Percentiles rank a stretch among this genome's conserved stretches.
Evolutionary conservation across 30 jellyfish, hydroid and myxozoan genomes (phyloP).

Genomic region (Hydractinia echinata): DNA sequence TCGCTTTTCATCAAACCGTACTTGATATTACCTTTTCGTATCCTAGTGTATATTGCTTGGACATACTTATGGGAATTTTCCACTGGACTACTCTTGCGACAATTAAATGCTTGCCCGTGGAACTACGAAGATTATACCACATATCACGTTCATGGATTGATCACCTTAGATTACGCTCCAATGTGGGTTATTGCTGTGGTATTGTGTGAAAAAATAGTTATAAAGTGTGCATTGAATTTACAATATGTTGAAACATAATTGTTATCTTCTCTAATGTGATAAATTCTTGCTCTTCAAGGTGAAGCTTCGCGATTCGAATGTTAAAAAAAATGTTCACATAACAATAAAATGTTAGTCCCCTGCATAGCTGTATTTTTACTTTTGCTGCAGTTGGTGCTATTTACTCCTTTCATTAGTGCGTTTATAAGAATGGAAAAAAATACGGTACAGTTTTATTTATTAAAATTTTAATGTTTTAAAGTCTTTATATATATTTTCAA

Average conservation of each 20-base stretch:
- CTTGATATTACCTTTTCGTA: conserved; percentile 46
- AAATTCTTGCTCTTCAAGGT: too few relatives aligned
- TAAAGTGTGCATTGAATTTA: conserved; percentile 59
- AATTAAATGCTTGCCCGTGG: conserved; percentile 94
- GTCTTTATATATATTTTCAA: too few relatives aligned
- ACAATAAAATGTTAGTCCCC: too few relatives aligned
- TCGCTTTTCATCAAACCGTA: conserved; percentile 35
- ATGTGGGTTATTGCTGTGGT: conserved; percentile 81
- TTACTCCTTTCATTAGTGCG: too few relatives aligned
- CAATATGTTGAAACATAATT: not conserved
- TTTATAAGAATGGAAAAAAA: too few relatives aligned
- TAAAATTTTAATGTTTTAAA: too few relatives aligned
- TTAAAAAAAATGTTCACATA: too few relatives aligned
- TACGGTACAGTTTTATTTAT: too few relatives aligned
- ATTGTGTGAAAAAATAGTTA: conserved; percentile 66
- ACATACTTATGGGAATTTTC: conserved; percentile 84
- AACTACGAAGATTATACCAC: conserved; percentile 76
- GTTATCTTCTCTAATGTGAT: too few relatives aligned
- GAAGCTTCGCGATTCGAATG: too few relatives aligned
- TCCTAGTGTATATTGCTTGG: conserved; percentile 71
- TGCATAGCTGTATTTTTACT: too few relatives aligned
- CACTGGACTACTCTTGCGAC: conserved; percentile 72
- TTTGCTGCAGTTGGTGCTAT: too few relatives aligned
- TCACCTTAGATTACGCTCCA: conserved; percentile 89
- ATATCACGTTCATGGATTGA: conserved; percentile 69